phyloP scores from a whole-genome alignment of 2,113 vertebrate species.

The Brevimyrus niger region DNA sequence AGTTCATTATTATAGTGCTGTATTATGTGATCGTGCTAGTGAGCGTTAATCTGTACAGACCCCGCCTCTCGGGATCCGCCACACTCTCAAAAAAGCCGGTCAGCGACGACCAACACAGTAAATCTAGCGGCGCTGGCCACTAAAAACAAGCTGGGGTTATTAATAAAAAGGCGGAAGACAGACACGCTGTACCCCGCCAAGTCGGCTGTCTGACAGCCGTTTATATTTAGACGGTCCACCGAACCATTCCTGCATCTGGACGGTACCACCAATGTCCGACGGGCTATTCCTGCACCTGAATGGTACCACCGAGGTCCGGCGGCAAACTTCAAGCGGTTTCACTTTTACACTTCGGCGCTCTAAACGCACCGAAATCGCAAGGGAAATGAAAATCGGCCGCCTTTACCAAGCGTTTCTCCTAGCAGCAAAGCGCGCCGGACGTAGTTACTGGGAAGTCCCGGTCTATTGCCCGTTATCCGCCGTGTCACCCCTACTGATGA shows the following conservation, averaged over 20 bases:
- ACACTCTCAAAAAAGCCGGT: not conserved
- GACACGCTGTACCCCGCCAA: not conserved
- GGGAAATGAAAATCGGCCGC: not conserved
- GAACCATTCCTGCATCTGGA: not conserved
- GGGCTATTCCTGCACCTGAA: not conserved
- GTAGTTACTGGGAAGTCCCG: not conserved
- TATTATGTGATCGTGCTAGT: not conserved
- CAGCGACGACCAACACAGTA: not conserved
- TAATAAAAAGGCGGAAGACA: not conserved
- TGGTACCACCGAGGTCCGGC: not conserved
- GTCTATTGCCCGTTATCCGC: not conserved
- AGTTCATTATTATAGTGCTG: not conserved
- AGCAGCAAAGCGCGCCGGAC: not conserved
- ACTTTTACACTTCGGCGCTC: not conserved
- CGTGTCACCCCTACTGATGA: not conserved
- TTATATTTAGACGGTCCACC: not conserved
- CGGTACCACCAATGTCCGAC: not conserved
- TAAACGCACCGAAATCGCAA: not conserved
- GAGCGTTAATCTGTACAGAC: not conserved
- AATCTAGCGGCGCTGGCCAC: not conserved
- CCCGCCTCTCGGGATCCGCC: not conserved
- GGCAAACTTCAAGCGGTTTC: not conserved
- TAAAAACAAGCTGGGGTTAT: not conserved
- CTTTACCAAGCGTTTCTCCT: not conserved
- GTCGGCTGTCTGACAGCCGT: not conserved